Base-by-base conservation (phyloP, 2,113 vertebrate genomes). In the Cochlearius cochlearius region DNA sequence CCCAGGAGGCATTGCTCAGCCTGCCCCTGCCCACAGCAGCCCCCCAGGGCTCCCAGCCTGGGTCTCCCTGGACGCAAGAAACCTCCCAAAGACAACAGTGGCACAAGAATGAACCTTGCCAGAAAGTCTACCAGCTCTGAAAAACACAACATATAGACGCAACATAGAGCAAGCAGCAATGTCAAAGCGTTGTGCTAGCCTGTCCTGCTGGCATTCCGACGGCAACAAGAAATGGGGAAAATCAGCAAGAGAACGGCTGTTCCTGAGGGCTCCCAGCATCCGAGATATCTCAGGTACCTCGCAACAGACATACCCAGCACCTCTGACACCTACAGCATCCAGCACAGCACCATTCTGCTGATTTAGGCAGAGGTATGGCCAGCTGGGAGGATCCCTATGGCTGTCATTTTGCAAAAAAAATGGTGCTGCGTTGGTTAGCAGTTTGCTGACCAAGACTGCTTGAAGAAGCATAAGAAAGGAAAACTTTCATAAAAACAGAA, bases 201-300 rank as follows among this genome's bases (percentile, higher is more conserved):
- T 4, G 12, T 47, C 34, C 47, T 67, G 11, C 9, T 1, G 1
- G 53, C 5, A 5, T 36, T 21, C 21, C 1, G 2, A n/a, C 2
- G 1, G 38, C 63, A 45, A 52, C 13, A 45, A 68, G 36, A 62
- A 32, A 34, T 0, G 0, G 8, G 38, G 13, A 11, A 63, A 67
- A 91, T 36, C 30, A 45, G 21, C 36, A n/a, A 11, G 29, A 73
- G 21, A 39, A 88, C 2, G 32, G 30, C 41, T 74, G 53, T 25
- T 80, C 20, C 32, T 36, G 88, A 68, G 63, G 50, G 39, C 26
- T 75, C 10, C 38, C 74, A 53, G 26, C 2, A 4, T 12, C 41
- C 0, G 0, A 55, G 45, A 27, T 21, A 39, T 6, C 26, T 66
- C 36, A 18, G 41, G 43, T 41, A 50, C 22, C 60, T 78, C 3